Evolutionary conservation across 2,888 invertebrate genomes (phyloP).

Genomic region (Cerastoderma edule): DNA sequence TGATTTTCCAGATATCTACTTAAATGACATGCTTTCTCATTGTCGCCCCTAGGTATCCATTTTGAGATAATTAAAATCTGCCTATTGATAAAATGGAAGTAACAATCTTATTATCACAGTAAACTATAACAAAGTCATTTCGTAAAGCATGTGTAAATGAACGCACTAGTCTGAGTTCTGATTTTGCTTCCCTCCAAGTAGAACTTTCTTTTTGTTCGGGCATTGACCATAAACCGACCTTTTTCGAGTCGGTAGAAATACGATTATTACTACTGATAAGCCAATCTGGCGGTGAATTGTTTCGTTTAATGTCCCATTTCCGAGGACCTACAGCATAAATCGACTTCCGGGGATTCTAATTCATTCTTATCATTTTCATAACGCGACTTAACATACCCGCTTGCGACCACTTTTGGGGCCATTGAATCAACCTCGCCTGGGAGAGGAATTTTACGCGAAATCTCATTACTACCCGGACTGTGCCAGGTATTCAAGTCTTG

Average conservation of each 20-base stretch:
- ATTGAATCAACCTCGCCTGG: neutral
- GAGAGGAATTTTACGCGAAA: neutral
- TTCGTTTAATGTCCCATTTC: neutral
- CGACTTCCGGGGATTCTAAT: too few species aligned
- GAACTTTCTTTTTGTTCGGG: constrained; percentile 4
- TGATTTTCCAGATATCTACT: constrained; percentile 21
- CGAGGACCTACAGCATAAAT: neutral
- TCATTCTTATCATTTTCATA: too few species aligned
- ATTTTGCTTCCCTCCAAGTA: constrained; percentile 22
- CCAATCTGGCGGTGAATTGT: neutral
- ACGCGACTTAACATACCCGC: too few species aligned
- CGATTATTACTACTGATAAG: too few species aligned
- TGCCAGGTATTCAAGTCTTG: too few species aligned
- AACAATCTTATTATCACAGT: constrained; percentile 24
- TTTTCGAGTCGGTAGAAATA: too few species aligned
- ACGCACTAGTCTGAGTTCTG: constrained; percentile 1
- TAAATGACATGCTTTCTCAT: constrained; percentile 22
- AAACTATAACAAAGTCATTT: constrained; percentile 12
- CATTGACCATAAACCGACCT: neutral
- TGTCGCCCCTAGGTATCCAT: constrained; percentile 20
- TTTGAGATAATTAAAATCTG: neutral
- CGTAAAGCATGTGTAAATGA: neutral
- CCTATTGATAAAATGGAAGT: constrained; percentile 8
- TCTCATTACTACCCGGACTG: neutral
- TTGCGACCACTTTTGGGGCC: too few species aligned